Percentiles rank a stretch among this genome's conserved stretches.
Evolutionary conservation across 1,140 invertebrate genomes (phyloP).

Genomic region (Colletes latitarsis): DNA sequence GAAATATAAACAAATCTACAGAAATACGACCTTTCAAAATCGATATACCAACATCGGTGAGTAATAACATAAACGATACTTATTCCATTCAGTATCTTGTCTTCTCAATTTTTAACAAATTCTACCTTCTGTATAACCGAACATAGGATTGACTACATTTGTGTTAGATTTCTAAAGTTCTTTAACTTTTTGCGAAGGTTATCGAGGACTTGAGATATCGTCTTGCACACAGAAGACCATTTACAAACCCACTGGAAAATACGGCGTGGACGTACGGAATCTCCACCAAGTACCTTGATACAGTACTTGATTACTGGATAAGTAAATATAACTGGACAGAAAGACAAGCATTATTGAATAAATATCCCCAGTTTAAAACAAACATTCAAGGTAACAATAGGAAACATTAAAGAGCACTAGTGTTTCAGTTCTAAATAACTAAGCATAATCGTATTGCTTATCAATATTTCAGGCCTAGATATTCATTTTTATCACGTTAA

Average conservation of each 20-base stretch:
- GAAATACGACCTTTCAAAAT: constrained; percentile 81
- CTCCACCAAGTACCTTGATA: constrained; percentile 83
- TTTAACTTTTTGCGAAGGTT: constrained; percentile 64
- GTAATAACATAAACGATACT: constrained; percentile 3
- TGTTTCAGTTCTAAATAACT: background rate
- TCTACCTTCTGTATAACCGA: no score
- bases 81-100: no score
- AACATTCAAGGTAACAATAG: constrained; percentile 82
- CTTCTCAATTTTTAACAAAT: no score
- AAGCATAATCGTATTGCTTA: background rate
- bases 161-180: background rate
- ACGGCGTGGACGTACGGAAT: constrained; percentile 87
- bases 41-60: constrained; percentile 63
- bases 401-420: background rate
- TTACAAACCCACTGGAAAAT: constrained; percentile 82
- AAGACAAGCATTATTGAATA: constrained; percentile 86
- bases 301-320: constrained; percentile 86
- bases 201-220: constrained; percentile 77
- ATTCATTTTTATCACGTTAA: constrained; percentile 86
- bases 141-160: constrained; percentile 20
- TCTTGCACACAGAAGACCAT: constrained; percentile 74
- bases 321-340: constrained; percentile 87
- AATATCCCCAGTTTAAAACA: constrained; percentile 87
- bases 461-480: constrained; percentile 83
- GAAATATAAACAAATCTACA: constrained; percentile 70